Base-by-base conservation (phyloP, 2,113 vertebrate genomes). In the Anseranas semipalmata region DNA sequence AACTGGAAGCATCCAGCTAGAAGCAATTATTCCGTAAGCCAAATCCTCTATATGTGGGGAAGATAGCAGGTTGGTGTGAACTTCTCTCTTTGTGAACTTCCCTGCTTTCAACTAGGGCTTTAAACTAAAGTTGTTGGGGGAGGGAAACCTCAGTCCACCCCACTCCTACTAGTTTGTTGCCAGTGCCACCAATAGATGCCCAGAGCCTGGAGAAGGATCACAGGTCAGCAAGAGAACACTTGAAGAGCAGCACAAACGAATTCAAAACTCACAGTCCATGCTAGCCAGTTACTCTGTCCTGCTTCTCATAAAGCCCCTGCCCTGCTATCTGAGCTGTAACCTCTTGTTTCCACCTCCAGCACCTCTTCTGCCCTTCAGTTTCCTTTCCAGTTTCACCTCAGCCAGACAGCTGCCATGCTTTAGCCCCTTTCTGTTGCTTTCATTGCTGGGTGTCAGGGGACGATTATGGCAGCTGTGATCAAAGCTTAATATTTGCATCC, bases 391-490 rank as follows among this genome's bases (percentile, higher is more conserved):
- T 79, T 91, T 91, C 71, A 73, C 66, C 81, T 92, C 66, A 85
- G 48, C 62, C 39, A 92, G 82, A 45, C 41, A 80, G 68, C 59
- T 95, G 78, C 90, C 71, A 60, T 21, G 72, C 30, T 70, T 95
- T 70, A 90, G 59, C 45, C 67, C 73, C 33, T 58, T 86, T 88
- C 83, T 81, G 39, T 35, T 79, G 77, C 81, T 94, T 94, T 96
- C 81, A 45, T 79, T 94, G 70, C 30, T 74, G 46, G 43, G 60
- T 91, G 72, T 79, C 91, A 91, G 58, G 84, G 84, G 77, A 93
- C 89, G 78, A 75, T 73, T 85, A 71, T 11, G 59, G 95, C 71
- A 83, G 56, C 68, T 94, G 65, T 81, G 82, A 94, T 88, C 75
- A 94, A 93, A 88, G 88, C 62, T 63, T 73, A 88, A 66, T 46